Conservation (phyloP, 2,888 invertebrate genomes). For the Monochamus alternatus region DNA sequence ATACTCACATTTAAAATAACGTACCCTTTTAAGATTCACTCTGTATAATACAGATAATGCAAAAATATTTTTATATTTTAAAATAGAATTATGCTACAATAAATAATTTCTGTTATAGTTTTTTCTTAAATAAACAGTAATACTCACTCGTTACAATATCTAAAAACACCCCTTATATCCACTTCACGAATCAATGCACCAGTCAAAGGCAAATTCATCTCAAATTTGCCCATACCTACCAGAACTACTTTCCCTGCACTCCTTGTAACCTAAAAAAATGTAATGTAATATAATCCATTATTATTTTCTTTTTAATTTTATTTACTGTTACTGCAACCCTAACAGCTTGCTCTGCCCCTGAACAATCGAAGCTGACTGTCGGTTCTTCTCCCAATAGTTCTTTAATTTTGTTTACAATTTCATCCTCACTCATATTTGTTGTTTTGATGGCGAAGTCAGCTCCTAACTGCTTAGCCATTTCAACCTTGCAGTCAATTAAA, state of each 20-base stretch:
- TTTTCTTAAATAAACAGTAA: not conserved
- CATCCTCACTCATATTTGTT: slow-evolving; percentile 74
- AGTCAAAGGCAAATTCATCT: slow-evolving; percentile 87
- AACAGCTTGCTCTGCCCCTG: slow-evolving; percentile 87
- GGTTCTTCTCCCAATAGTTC: slow-evolving; percentile 77
- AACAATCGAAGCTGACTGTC: slow-evolving; percentile 89
- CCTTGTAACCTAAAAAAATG: slow-evolving; percentile 80
- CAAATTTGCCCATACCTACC: slow-evolving; percentile 89
- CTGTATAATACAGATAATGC: too few species aligned
- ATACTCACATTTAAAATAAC: too few species aligned
- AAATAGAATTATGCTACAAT: too few species aligned
- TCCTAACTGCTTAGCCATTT: slow-evolving; percentile 84
- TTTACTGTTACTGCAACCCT: slow-evolving; percentile 83
- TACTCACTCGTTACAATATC: slow-evolving; percentile 91
- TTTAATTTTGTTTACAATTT: slow-evolving; percentile 76
- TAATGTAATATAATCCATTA: too few species aligned
- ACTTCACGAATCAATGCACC: slow-evolving; percentile 89
- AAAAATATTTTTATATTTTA: too few species aligned
- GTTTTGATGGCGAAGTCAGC: slow-evolving; percentile 82
- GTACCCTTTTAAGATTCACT: too few species aligned
- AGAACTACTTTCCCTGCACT: slow-evolving; percentile 90
- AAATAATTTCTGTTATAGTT: too few species aligned
- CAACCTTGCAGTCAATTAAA: slow-evolving; percentile 75
- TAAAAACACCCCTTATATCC: slow-evolving; percentile 93
- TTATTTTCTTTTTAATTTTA: not conserved